Evolutionary conservation across 1,140 invertebrate species (phyloP), one percentile per base, ranked within the genome.

Genomic region (Drosophila seguyi): DNA sequence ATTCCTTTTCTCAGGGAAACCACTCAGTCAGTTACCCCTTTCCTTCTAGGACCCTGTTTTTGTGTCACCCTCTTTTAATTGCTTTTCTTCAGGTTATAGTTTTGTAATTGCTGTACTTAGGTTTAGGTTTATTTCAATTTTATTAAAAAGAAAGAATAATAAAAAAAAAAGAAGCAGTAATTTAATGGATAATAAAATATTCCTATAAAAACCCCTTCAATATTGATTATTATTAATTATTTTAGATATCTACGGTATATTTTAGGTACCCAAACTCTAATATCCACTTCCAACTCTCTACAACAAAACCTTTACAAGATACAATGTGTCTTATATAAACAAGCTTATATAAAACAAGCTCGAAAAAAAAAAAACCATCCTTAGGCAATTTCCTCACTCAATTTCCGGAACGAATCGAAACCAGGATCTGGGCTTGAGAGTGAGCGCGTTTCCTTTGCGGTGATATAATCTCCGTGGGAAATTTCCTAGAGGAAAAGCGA

Each of bases 401-500:
- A 27, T 71, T 69, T 58, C 68, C 68, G 66, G 44, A 72, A 22
- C 36, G 13, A 22, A 20, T 11, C 42, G 3, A 22, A 42, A 63
- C 29, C 60, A 67, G 65, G 65, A 72, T 72, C 53, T 25, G 18
- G 7, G 11, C 11, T 27, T 22, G 13, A 36, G 62, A 36, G 8
- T 8, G 13, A 25, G 13, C 36, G 27, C 66, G 50, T 71, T 72
- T 72, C 68, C 50, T 57, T 71, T 27, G 34, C 50, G 16, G 67
- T 72, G 68, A 72, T 72, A 72, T 72, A 72, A 72, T 72, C 68
- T 39, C 42, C 68, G 68, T 72, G 66, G 68, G 68, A 75, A 62
- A 50, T 41, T 52, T 38, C 18, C 34, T 14, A 18, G 61, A 20
- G 63, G 38, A 48, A 48, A 71, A 47, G n/a, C 67, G 45, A 47